Evolutionary conservation across 2,113 vertebrate species (phyloP), one percentile per base, ranked within the genome.

Genomic region (Paramisgurnus dabryanus): DNA sequence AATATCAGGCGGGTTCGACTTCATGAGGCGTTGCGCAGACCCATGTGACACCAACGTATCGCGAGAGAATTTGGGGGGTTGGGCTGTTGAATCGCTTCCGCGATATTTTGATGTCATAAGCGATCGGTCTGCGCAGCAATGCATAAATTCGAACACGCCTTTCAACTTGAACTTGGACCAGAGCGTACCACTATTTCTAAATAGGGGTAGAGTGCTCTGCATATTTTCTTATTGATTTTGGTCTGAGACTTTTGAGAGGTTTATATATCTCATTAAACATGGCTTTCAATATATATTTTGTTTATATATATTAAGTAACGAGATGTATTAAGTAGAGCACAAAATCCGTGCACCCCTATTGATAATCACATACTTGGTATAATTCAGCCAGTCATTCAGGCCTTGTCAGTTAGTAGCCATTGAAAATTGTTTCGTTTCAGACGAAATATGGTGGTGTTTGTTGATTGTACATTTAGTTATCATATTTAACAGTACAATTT

Each of bases 91-190:
- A 3, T 34, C 27, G 27, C 27, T 34, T 34, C 27, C 27, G 27
- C 27, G 27, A 34, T 34, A 34, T 34, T 34, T 1, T 34, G 27
- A 34, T 34, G 27, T 34, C 27, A 34, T 34, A 34, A 34, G 27
- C 27, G 27, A 34, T 34, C 27, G 27, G 2, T 34, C 27, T 34
- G 27, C 3, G 27, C 27, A 34, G 27, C 27, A 3, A 1, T 34
- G 27, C 27, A 34, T 34, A 34, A 34, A 34, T 34, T 34, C 27
- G 27, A 34, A 34, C 27, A 34, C 27, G 27, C 27, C 27, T 34
- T 82, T 83, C 64, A 57, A 78, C 78, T 89, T 89, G 85, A 91
- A 89, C 76, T 84, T 89, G 86, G 85, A 83, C 80, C 55, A 0
- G 76, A 67, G 15, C 7, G 87, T 88, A 91, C 92, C 90, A 93